Evolutionary conservation across 2,113 vertebrate genomes (phyloP).

Genomic region (Gallinago paraguaiae): DNA sequence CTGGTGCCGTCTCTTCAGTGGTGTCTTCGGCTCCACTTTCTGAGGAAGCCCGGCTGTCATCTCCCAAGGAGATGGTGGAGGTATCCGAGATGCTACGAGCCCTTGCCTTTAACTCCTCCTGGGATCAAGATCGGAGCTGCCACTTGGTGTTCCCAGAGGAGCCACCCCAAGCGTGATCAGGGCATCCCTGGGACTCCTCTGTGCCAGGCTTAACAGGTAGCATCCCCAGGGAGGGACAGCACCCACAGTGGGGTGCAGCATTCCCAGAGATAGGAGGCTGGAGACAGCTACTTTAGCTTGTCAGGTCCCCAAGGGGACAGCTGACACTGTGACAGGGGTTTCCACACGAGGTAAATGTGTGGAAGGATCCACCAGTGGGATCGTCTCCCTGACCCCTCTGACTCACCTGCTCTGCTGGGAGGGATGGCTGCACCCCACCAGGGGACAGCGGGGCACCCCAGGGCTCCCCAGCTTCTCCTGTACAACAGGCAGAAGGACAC

Average conservation of each 20-base stretch:
- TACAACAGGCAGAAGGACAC: not conserved
- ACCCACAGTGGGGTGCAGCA: not conserved
- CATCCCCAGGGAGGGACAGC: not conserved
- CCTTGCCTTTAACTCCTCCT: constrained; percentile 19
- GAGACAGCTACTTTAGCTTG: not conserved
- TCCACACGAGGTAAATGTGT: fast-evolving
- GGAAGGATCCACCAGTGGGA: not conserved
- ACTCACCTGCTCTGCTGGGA: constrained; percentile 60
- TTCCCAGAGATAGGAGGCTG: not conserved
- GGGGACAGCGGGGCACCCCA: not conserved
- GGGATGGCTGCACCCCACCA: not conserved
- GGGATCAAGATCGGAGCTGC: not conserved
- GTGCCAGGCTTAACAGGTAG: fast-evolving
- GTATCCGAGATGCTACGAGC: not conserved
- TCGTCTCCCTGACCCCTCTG: not conserved
- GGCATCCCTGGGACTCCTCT: not conserved
- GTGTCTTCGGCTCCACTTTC: not conserved
- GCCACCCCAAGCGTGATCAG: not conserved
- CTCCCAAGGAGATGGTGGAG: constrained; percentile 48
- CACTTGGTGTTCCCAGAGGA: not conserved
- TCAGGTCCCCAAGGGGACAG: not conserved
- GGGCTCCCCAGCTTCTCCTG: constrained; percentile 26
- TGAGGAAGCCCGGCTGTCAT: not conserved
- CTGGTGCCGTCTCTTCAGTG: not conserved
- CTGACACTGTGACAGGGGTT: fast-evolving